Evolutionary conservation across 2,113 vertebrate genomes (phyloP).

Genomic region (Leptobrachium leishanense): DNA sequence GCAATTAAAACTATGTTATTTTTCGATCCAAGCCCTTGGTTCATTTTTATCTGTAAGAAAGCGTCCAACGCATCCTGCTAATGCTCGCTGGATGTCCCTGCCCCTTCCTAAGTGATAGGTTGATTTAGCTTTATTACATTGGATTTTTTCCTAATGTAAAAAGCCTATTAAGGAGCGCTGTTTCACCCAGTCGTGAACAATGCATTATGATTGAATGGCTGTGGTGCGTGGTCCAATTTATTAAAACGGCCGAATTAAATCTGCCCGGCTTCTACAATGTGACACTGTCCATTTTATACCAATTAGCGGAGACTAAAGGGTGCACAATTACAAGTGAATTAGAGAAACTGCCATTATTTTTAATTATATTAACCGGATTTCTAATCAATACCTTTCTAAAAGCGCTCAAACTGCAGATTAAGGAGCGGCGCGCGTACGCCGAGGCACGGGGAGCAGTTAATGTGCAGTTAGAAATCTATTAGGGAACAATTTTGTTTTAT

Average conservation of each 20-base stretch:
- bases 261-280: constrained; percentile 8
- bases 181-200: background rate
- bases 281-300: constrained; percentile 42
- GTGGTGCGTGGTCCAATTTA: constrained; percentile 31
- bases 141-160: constrained; percentile 20
- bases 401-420: background rate
- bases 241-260: constrained; percentile 38
- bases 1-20: too few relatives aligned
- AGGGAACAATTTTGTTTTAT: too few relatives aligned
- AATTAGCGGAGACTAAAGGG: constrained; percentile 24
- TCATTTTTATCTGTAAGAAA: too few relatives aligned
- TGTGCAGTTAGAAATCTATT: constrained; percentile 1
- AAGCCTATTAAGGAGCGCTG: constrained; percentile 17
- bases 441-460: background rate
- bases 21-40: too few relatives aligned
- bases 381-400: background rate
- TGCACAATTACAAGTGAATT: constrained; percentile 19
- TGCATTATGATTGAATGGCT: constrained; percentile 30
- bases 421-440: background rate
- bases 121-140: background rate
- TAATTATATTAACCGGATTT: constrained; percentile 36
- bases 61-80: too few relatives aligned
- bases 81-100: too few relatives aligned
- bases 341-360: constrained; percentile 10
- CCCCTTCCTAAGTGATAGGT: background rate